Base-by-base conservation (phyloP, 2,888 invertebrate genomes). In the Suillia variegata region DNA sequence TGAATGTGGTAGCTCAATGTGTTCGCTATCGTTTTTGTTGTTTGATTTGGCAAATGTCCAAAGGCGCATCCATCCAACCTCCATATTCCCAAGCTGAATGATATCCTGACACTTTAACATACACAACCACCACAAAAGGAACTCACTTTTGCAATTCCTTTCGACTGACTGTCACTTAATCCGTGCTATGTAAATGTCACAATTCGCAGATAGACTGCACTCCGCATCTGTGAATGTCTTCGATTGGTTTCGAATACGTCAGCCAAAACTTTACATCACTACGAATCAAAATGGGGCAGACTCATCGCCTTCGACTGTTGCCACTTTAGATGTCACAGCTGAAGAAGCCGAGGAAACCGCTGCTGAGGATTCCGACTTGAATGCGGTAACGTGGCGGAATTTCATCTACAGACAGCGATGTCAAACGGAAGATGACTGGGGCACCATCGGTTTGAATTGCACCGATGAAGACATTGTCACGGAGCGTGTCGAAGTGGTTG, bases 401-500 rank as follows among this genome's bases (percentile, higher is more conserved):
- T 73, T 70, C 65, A 70, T 75, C 62, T 66, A 71, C 61, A 70
- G 68, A 49, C 75, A 70, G 57, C 73, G 69, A 58, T 78, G 78
- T 63, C 66, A 69, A 60, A 61, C 62, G 69, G 60, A 68, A 33
- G 74, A 74, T 63, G 76, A 76, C 64, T 70, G 75, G 75, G 77
- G 76, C 53, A 69, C 69, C 63, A 74, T 74, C 61, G 71, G 75
- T 54, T 63, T 73, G 60, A 76, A 78, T 63, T 78, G 78, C 63
- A 75, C 75, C 48, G 71, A 71, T 10, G 69, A 70, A 62, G 75
- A 76, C 64, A 65, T 69, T 38, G 66, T 65, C 52, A 58, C 62
- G 54, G 76, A 76, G 64, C 75, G 75, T 63, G 74, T 78, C 62
- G 68, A 77, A 71, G 85, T 86, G 75, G 84, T 87, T 79, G 88